Conservation (phyloP, 2,113 vertebrate genomes). For the Lycaon pictus region DNA sequence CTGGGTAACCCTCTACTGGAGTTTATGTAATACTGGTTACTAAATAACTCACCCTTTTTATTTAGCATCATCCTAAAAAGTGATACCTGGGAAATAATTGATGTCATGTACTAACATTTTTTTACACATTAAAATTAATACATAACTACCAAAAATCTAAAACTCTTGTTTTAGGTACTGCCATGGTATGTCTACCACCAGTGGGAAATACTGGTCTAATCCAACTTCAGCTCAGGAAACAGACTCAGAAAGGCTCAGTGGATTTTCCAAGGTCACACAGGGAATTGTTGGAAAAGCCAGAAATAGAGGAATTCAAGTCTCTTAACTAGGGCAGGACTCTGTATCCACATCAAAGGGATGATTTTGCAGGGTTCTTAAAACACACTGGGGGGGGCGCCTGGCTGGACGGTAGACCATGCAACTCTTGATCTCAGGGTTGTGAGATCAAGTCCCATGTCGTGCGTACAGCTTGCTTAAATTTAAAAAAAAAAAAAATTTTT, state of each 20-base stretch:
- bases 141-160: background rate
- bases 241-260: background rate
- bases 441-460: background rate
- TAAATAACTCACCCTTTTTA: background rate
- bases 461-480: background rate
- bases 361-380: background rate
- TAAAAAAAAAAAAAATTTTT: background rate
- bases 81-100: background rate
- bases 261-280: background rate
- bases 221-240: background rate
- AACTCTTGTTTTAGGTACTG: background rate
- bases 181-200: background rate
- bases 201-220: background rate
- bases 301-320: background rate
- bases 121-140: constrained; percentile 19
- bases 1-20: background rate
- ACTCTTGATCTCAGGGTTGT: background rate
- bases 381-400: background rate
- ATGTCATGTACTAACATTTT: background rate
- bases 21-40: background rate
- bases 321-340: background rate
- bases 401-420: background rate
- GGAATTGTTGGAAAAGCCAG: background rate
- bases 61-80: constrained; percentile 7
- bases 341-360: background rate